Evolutionary conservation across 2,113 vertebrate species (phyloP).

Genomic region (Rattus rattus): DNA sequence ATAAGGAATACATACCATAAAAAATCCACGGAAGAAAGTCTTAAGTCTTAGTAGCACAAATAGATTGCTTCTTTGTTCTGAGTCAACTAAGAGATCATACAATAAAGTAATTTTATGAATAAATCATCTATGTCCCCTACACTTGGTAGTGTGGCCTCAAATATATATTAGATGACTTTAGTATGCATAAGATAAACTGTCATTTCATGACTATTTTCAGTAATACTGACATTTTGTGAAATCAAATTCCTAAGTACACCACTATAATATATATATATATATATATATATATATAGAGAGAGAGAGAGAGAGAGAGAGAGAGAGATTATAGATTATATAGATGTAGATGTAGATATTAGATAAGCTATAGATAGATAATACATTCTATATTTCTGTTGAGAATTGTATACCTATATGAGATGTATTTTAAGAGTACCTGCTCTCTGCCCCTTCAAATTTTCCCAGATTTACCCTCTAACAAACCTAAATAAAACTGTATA

Average conservation of each 20-base stretch:
- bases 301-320: too few species aligned
- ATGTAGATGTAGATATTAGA: too few species aligned
- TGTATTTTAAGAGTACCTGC: not conserved
- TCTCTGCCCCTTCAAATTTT: not conserved
- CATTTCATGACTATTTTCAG: not conserved
- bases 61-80: not conserved
- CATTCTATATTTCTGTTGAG: not conserved
- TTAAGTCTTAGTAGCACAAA: not conserved
- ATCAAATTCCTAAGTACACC: not conserved
- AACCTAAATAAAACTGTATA: not conserved
- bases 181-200: not conserved
- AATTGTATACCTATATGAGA: not conserved
- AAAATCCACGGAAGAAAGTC: not conserved
- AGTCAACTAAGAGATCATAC: not conserved
- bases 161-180: not conserved
- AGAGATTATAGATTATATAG: too few species aligned
- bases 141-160: not conserved
- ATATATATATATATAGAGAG: not conserved
- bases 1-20: not conserved
- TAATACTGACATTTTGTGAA: not conserved
- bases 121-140: not conserved
- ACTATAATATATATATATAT: not conserved
- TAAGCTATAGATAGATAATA: too few species aligned
- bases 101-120: not conserved
- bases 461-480: not conserved